Conservation (phyloP, 2,113 vertebrate genomes). For the Spilogale gracilis region DNA sequence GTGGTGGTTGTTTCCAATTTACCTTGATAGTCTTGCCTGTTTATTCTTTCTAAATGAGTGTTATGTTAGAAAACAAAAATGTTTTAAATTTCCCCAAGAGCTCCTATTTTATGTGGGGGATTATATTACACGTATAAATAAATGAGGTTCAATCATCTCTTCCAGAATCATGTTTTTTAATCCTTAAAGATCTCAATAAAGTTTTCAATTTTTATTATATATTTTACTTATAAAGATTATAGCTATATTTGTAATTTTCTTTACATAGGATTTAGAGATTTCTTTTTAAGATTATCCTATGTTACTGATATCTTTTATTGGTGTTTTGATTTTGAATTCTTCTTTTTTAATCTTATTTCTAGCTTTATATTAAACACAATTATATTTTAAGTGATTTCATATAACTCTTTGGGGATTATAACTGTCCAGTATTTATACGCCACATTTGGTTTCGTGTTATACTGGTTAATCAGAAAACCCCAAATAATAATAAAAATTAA, state of each 20-base stretch:
- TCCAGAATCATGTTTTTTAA: conserved; percentile 22
- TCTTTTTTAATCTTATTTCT: conserved; percentile 48
- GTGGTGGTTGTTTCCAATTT: not conserved
- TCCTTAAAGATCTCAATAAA: not conserved
- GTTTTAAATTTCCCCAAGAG: not conserved
- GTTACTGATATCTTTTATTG: conserved; percentile 1
- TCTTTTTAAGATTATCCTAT: not conserved
- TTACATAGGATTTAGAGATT: not conserved
- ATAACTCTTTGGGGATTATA: not conserved
- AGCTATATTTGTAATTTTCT: conserved; percentile 14
- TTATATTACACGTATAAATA: conserved; percentile 6
- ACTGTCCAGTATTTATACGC: not conserved
- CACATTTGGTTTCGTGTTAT: not conserved
- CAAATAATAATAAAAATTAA: conserved; percentile 17
- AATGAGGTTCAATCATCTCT: not conserved
- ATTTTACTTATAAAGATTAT: not conserved
- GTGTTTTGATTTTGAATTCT: not conserved
- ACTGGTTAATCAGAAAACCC: not conserved
- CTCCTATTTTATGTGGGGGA: not conserved
- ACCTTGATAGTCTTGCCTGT: not conserved
- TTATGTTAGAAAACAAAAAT: not conserved
- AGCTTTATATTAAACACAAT: conserved; percentile 23
- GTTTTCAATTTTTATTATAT: conserved; percentile 31
- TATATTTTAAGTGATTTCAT: conserved; percentile 36
- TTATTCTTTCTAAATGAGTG: conserved; percentile 53